phyloP scores from a whole-genome alignment of 2,888 invertebrate genomes.

The Tuta absoluta region DNA sequence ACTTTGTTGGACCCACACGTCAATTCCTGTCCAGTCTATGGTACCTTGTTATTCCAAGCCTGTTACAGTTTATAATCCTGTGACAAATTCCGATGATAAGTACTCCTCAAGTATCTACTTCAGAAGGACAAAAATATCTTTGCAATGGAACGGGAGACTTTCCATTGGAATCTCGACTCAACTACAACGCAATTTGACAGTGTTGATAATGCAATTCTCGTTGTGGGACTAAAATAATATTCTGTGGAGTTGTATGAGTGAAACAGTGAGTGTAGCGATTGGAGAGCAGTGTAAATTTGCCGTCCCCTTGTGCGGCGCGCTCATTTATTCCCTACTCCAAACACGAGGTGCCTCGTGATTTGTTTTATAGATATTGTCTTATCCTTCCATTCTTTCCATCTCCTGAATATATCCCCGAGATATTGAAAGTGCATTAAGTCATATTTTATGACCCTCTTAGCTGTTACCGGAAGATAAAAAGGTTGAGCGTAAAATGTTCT shows the following conservation, averaged over 20 bases:
- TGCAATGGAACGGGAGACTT: conserved; percentile 31
- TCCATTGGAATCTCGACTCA: conserved; percentile 37
- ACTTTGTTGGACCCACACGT: conserved; percentile 53
- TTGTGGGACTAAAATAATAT: conserved; percentile 24
- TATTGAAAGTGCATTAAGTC: conserved; percentile 26
- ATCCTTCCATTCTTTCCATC: conserved; percentile 23
- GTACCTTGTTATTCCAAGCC: conserved; percentile 48
- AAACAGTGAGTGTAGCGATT: conserved; percentile 72
- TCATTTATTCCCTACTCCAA: conserved; percentile 62
- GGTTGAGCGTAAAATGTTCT: conserved; percentile 8
- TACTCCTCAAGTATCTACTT: conserved; percentile 55
- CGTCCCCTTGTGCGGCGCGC: conserved; percentile 65
- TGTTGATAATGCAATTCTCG: conserved; percentile 31
- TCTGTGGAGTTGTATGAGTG: conserved; percentile 52
- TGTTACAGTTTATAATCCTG: conserved; percentile 64
- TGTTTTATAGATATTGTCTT: conserved; percentile 55
- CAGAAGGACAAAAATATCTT: conserved; percentile 47
- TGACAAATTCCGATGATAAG: conserved; percentile 48
- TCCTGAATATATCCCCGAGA: conserved; percentile 18
- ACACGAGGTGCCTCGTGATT: conserved; percentile 58
- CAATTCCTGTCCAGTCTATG: conserved; percentile 33
- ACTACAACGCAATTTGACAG: conserved; percentile 34
- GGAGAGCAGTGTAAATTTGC: conserved; percentile 78
- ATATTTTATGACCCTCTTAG: conserved; percentile 23
- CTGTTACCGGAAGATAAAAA: conserved; percentile 20